These are phyloP conservation scores for Lagodon rhomboides DNA, from an alignment of 2,797 vertebrate species.

Conservation along the genomic window DNA sequence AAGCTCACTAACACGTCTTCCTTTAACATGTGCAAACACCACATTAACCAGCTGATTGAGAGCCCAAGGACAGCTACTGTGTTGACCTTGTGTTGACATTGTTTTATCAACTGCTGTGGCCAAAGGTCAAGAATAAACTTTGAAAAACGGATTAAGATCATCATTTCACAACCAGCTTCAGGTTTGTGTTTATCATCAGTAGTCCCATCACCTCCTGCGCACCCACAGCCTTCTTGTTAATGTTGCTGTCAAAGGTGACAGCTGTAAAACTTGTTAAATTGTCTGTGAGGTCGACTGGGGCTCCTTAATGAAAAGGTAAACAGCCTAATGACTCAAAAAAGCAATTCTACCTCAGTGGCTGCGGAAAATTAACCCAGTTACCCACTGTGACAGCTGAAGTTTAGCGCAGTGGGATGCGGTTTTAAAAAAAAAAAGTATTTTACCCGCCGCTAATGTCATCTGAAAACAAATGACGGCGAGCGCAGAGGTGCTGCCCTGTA, in stretches of 20 bases:
- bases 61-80: not conserved
- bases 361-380: constrained; percentile 58
- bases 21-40: not conserved
- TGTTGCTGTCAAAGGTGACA: constrained; percentile 30
- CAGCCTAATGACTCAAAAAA: constrained; percentile 58
- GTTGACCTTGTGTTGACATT: not conserved
- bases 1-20: not conserved
- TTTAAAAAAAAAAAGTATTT: constrained; percentile 27
- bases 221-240: constrained; percentile 30
- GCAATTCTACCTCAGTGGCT: constrained; percentile 37
- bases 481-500: constrained; percentile 31
- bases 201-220: constrained; percentile 7
- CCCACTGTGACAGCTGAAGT: constrained; percentile 54
- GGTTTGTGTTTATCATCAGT: constrained; percentile 10
- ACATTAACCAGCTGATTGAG: not conserved
- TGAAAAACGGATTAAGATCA: not conserved
- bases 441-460: constrained; percentile 43
- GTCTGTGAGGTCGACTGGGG: constrained; percentile 36
- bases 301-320: constrained; percentile 62
- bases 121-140: constrained; percentile 6
- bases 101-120: not conserved
- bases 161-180: constrained; percentile 5
- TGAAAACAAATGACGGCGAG: constrained; percentile 23
- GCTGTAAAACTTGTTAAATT: constrained; percentile 33
- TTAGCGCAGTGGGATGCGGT: not conserved